Evolutionary conservation across 2,797 vertebrate genomes (phyloP).

Genomic region (Melanotaenia pygmaea): DNA sequence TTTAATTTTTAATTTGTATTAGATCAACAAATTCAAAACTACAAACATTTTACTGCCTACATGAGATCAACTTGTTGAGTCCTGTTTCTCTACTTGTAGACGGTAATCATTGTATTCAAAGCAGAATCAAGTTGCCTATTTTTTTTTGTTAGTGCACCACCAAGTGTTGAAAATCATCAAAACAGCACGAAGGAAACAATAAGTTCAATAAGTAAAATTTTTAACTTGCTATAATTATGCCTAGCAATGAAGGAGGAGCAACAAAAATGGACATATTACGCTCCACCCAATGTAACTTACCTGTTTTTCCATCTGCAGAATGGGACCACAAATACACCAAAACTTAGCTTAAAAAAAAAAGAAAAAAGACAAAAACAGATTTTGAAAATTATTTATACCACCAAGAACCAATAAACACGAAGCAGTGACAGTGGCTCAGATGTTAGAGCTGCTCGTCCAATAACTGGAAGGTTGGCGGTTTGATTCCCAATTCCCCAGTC

Average conservation of each 20-base stretch:
- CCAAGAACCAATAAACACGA: no score
- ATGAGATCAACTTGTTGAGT: neutral
- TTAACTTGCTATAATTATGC: neutral
- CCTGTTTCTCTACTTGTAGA: neutral
- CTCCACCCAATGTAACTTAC: neutral
- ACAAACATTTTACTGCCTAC: neutral
- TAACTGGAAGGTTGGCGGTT: no score
- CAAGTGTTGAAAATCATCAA: slow-evolving; percentile 26
- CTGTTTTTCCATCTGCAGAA: neutral
- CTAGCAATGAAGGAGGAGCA: neutral
- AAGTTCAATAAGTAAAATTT: neutral
- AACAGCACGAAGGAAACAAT: slow-evolving; percentile 1
- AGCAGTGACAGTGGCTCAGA: no score
- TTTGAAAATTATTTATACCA: no score
- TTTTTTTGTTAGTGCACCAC: slow-evolving; percentile 27
- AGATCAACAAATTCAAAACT: neutral
- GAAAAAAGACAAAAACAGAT: neutral
- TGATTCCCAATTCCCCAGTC: no score
- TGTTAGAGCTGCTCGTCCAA: no score
- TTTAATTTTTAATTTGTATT: no score
- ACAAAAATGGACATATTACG: neutral
- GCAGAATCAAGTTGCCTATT: neutral
- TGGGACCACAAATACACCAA: neutral
- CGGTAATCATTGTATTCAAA: neutral
- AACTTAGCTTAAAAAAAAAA: neutral